phyloP scores from a whole-genome alignment of 35 echinoderm and acorn worm species.

The Amphiura filiformis region DNA sequence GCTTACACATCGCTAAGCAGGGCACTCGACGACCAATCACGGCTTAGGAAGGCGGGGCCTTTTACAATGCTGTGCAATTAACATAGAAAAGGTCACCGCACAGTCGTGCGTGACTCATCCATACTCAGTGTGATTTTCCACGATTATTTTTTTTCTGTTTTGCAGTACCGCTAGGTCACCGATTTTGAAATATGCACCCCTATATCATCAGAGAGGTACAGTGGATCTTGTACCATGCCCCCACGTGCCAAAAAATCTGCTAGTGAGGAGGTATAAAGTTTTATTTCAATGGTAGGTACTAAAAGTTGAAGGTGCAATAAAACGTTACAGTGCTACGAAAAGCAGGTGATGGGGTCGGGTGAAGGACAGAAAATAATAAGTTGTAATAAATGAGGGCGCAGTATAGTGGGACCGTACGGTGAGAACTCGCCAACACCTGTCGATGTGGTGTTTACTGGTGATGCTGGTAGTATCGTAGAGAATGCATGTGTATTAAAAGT shows the following conservation, averaged over 20 bases:
- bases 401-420: constrained; percentile 70
- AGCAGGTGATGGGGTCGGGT: constrained; percentile 21
- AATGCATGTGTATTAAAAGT: no score
- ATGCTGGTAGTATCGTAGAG: no score
- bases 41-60: background rate
- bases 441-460: background rate
- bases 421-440: constrained; percentile 77
- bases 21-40: background rate
- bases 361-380: background rate
- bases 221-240: background rate
- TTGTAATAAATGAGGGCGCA: no score
- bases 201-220: background rate
- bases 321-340: constrained; percentile 57
- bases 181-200: background rate
- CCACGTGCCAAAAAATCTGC: constrained; percentile 10
- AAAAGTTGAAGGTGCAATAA: constrained; percentile 60
- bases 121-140: background rate
- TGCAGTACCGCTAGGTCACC: background rate
- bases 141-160: background rate
- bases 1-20: background rate
- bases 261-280: constrained; percentile 59
- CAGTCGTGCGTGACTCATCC: background rate
- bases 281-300: constrained; percentile 44
- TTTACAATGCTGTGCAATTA: background rate
- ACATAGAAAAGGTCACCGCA: background rate